Evolutionary conservation across 2,113 vertebrate genomes (phyloP), one percentile per base, ranked within the genome.

Genomic region (Corythornis cristatus): DNA sequence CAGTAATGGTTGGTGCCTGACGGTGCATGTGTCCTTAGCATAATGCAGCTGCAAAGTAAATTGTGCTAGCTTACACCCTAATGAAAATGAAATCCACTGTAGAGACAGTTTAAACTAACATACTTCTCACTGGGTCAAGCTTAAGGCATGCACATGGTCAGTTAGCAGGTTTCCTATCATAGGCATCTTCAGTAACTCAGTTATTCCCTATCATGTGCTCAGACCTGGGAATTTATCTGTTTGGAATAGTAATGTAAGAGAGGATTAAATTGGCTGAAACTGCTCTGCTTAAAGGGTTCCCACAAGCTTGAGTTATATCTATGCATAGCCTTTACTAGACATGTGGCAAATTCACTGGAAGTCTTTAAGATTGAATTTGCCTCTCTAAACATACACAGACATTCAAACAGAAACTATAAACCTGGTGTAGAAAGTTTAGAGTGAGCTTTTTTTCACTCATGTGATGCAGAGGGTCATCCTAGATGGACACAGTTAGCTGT

Each of bases 1-100:
- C 1, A 0, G 75, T 86, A 94, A 96, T 95, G 92, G 88, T 5
- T 2, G 4, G 79, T 93, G 83, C 92, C 92, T 96, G 92, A 94
- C 33, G 0, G 7, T 77, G 95, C 93, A 93, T 93, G 88, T 60
- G 92, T 80, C 85, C 68, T 90, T 86, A 94, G 93, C 85, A 91
- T 95, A 95, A 93, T 88, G 85, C 43, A 90, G 46, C 37, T 71
- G 64, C 72, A 86, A 82, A 93, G 83, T 71, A 95, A 93, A 91
- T 91, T 93, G 58, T 77, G 76, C 28, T 77, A 74, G 51, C 76
- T 85, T 91, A 91, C 79, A 77, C 51, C 68, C 72, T 96, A 96
- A 88, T 86, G 83, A 91, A 96, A 96, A 80, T 60, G 2, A 88
- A 93, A 86, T 88, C 60, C 72, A 88, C 67, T 70, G 17, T 19